These are phyloP conservation scores for Caenorhabditis briggsae DNA, from an alignment of 1,140 invertebrate species.

Conservation along the genomic window DNA sequence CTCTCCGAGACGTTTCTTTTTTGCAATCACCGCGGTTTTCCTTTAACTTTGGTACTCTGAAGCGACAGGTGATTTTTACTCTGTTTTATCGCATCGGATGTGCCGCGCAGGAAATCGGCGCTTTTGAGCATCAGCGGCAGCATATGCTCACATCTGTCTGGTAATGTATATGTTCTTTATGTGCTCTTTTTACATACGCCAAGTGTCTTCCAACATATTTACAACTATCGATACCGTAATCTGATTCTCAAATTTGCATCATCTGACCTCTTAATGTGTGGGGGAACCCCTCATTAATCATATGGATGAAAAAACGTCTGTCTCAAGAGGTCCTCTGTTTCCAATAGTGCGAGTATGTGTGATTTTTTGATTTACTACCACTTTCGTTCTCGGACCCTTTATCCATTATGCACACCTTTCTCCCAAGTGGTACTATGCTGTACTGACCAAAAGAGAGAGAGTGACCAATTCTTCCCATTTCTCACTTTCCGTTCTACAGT, in stretches of 20 bases:
- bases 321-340: not conserved
- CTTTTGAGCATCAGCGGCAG: slow-evolving; percentile 28
- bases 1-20: slow-evolving; percentile 18
- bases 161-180: slow-evolving; percentile 16
- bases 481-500: not conserved
- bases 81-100: not conserved
- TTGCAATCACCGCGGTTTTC: not conserved
- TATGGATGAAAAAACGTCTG: not conserved
- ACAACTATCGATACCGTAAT: not conserved
- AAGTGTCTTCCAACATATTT: slow-evolving; percentile 12
- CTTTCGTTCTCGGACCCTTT: not conserved
- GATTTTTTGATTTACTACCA: slow-evolving; percentile 17
- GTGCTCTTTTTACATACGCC: not conserved
- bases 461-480: slow-evolving; percentile 33
- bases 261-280: not conserved
- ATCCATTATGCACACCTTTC: slow-evolving; percentile 12
- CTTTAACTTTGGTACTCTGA: slow-evolving; percentile 14
- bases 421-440: slow-evolving; percentile 39
- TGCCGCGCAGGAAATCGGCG: not conserved
- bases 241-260: slow-evolving; percentile 4
- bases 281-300: not conserved
- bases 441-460: not conserved
- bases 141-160: not conserved
- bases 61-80: slow-evolving; percentile 38
- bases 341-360: not conserved